phyloP scores from a whole-genome alignment of 2,797 vertebrate genomes.

The Sorex maritimensis region DNA sequence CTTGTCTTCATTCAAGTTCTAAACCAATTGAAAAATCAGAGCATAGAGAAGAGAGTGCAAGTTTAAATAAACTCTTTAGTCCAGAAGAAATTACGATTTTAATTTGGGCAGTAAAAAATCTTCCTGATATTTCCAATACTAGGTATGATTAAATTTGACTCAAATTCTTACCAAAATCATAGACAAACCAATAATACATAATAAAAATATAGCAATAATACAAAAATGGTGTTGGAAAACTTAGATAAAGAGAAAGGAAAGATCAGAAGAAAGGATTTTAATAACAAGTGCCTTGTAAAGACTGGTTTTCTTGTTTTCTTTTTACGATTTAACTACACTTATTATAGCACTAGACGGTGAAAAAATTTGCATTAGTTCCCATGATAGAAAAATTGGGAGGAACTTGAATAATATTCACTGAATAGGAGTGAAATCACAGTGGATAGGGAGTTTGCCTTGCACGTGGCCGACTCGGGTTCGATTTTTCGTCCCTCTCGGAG shows the following conservation, averaged over 20 bases:
- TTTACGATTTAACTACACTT: not conserved
- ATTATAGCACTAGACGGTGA: not conserved
- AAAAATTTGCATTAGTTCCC: not conserved
- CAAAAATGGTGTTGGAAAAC: not conserved
- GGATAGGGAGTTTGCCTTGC: too few species aligned
- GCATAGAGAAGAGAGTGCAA: not conserved
- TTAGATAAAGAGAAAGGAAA: not conserved
- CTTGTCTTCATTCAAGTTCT: not conserved
- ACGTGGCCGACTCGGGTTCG: too few species aligned
- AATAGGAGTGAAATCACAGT: not conserved
- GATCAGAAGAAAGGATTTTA: not conserved
- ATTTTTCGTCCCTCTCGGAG: too few species aligned
- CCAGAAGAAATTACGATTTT: conserved; percentile 3
- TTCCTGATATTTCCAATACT: not conserved
- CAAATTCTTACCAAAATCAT: not conserved
- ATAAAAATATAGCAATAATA: not conserved
- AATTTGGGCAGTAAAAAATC: not conserved
- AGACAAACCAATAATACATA: not conserved
- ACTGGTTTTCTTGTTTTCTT: not conserved
- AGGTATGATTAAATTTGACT: not conserved
- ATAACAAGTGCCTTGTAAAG: not conserved
- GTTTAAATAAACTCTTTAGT: not conserved
- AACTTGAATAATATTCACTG: not conserved
- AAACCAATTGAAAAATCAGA: conserved; percentile 27
- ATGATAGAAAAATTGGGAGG: not conserved